Percentiles rank a stretch among this genome's conserved stretches.
These are phyloP conservation scores for Diacarnus erythraeanus DNA, from an alignment of 37 sponge, comb jelly and placozoan genomes.

Conservation along the genomic window DNA sequence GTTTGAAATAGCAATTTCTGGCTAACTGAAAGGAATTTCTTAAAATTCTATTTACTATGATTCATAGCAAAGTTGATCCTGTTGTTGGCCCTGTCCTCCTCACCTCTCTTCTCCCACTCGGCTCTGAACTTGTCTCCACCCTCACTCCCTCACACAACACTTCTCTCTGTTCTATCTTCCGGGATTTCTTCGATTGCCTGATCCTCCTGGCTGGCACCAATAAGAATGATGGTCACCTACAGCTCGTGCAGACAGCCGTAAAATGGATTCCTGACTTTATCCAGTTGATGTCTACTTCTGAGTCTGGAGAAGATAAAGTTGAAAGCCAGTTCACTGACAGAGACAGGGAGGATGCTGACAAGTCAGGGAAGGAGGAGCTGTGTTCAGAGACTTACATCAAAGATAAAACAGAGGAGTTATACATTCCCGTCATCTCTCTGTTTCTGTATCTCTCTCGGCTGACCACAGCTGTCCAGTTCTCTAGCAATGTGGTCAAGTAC, in stretches of 20 bases:
- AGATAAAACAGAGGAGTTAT: neutral
- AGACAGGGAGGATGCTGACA: neutral
- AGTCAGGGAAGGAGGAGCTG: neutral
- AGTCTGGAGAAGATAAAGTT: neutral
- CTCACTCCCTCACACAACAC: neutral
- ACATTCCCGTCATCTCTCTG: constrained; percentile 26
- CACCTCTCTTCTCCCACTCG: constrained; percentile 50
- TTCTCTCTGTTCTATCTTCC: constrained; percentile 22
- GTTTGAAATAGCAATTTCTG: neutral
- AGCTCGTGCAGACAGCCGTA: constrained; percentile 45
- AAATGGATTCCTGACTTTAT: constrained; percentile 54
- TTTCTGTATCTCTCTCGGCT: constrained; percentile 50
- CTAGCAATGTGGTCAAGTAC: constrained; percentile 27
- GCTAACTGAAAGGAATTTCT: neutral
- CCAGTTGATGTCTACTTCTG: neutral
- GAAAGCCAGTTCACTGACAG: neutral
- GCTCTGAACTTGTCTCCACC: constrained; percentile 21
- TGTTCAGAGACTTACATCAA: neutral
- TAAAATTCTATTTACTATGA: neutral
- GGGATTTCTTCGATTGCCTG: constrained; percentile 45
- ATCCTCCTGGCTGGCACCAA: constrained; percentile 51
- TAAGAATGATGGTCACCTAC: constrained; percentile 51
- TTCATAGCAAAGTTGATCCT: constrained; percentile 14
- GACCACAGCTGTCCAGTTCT: constrained; percentile 46
- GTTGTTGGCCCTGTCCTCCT: constrained; percentile 28